Conservation (phyloP, 2,113 vertebrate species). For the Phrynosoma platyrhinos region DNA sequence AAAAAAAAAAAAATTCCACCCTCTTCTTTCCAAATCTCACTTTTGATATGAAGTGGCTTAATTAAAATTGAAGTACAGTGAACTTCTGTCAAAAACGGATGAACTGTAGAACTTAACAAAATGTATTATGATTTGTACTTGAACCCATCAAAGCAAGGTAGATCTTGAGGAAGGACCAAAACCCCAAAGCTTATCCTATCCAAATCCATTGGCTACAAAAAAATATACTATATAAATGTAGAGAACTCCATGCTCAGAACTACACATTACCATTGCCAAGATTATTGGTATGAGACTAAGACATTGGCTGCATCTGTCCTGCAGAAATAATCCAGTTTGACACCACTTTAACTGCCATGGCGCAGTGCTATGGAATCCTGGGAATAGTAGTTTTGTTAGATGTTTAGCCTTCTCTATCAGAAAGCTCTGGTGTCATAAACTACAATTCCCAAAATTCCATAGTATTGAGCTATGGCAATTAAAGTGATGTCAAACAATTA, state of each 20-base stretch:
- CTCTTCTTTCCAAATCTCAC: neutral
- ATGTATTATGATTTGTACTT: neutral
- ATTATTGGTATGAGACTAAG: neutral
- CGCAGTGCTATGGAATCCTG: no score
- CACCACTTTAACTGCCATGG: no score
- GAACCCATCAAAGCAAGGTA: constrained; percentile 17
- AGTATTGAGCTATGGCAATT: no score
- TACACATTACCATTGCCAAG: neutral
- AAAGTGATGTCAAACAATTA: no score
- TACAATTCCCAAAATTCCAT: no score
- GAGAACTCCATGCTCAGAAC: no score
- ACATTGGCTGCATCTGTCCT: no score
- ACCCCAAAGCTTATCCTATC: neutral
- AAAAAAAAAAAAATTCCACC: neutral
- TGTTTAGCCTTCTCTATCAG: no score
- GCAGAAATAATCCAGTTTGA: no score
- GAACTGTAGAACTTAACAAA: neutral
- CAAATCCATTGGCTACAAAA: neutral
- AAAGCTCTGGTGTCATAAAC: no score
- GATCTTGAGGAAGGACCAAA: neutral
- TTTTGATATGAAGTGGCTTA: constrained; percentile 39
- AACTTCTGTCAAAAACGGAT: constrained; percentile 26
- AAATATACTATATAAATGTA: neutral
- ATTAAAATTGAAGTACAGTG: constrained; percentile 40
- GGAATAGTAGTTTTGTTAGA: no score